These are phyloP conservation scores for Oryzias sinensis DNA, from an alignment of 2,797 vertebrate genomes.

Conservation along the genomic window DNA sequence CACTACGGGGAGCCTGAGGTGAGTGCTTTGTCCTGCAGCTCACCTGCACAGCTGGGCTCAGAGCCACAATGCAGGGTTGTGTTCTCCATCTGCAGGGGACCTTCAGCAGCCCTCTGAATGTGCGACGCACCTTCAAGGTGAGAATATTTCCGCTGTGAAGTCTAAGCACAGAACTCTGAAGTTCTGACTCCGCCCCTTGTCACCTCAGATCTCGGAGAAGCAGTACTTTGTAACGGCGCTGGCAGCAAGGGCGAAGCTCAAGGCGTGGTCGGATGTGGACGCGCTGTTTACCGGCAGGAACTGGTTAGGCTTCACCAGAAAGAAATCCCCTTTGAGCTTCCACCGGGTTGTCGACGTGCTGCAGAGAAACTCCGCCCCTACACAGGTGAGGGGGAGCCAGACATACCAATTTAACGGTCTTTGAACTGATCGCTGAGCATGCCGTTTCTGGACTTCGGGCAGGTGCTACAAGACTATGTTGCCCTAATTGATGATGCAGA, in stretches of 20 bases:
- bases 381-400: constrained; percentile 72
- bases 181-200: neutral
- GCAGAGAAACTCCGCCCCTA: constrained; percentile 90
- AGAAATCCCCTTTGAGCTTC: constrained; percentile 89
- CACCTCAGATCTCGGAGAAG: constrained; percentile 89
- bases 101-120: constrained; percentile 90
- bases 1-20: constrained; percentile 91
- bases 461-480: constrained; percentile 92
- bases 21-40: neutral
- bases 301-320: constrained; percentile 94
- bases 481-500: constrained; percentile 88
- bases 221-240: constrained; percentile 90
- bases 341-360: constrained; percentile 92
- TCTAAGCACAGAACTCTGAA: neutral
- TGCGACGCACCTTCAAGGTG: constrained; percentile 96
- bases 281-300: constrained; percentile 90
- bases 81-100: constrained; percentile 76
- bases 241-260: constrained; percentile 89
- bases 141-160: neutral
- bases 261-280: constrained; percentile 93
- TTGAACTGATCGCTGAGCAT: neutral
- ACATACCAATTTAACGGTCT: no score
- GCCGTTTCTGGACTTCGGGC: constrained; percentile 2
- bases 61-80: neutral
- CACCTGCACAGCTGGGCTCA: no score